These are phyloP conservation scores for Panthera tigris DNA, from an alignment of 2,113 vertebrate genomes.

Conservation along the genomic window DNA sequence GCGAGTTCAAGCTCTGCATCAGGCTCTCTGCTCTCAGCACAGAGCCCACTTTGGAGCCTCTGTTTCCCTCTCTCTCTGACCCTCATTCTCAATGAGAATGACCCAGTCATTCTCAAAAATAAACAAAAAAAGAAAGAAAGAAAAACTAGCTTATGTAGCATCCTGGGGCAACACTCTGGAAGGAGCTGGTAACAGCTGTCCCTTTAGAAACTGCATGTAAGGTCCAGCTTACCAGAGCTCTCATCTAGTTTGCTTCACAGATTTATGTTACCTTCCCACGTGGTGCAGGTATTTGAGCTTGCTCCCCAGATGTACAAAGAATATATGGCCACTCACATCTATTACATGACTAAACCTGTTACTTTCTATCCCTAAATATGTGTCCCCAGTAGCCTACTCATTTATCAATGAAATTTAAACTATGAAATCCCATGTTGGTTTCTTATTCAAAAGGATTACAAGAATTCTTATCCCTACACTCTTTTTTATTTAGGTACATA, in stretches of 20 bases:
- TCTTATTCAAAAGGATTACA: neutral
- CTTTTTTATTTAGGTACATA: neutral
- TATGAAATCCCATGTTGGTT: neutral
- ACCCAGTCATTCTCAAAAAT: too few species aligned
- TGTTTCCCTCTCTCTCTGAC: too few species aligned
- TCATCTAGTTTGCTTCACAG: neutral
- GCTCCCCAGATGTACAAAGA: neutral
- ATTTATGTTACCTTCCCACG: neutral
- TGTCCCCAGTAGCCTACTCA: neutral
- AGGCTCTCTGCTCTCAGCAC: too few species aligned
- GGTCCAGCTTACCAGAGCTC: neutral
- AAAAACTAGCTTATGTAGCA: neutral
- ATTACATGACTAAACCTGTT: neutral
- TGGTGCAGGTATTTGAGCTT: neutral
- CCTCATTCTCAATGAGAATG: too few species aligned
- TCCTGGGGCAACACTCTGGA: neutral
- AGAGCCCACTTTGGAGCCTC: too few species aligned
- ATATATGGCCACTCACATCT: neutral
- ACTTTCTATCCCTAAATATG: neutral
- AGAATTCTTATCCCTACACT: neutral
- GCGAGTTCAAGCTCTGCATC: too few species aligned
- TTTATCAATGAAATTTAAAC: neutral
- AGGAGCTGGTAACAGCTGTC: neutral
- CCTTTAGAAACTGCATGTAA: neutral
- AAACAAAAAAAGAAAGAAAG: too few species aligned